A percentile compares a stretch with the other conserved stretches of the same genome.
phyloP scores from a whole-genome alignment of 1,140 invertebrate genomes.

The Nephila pilipes region DNA sequence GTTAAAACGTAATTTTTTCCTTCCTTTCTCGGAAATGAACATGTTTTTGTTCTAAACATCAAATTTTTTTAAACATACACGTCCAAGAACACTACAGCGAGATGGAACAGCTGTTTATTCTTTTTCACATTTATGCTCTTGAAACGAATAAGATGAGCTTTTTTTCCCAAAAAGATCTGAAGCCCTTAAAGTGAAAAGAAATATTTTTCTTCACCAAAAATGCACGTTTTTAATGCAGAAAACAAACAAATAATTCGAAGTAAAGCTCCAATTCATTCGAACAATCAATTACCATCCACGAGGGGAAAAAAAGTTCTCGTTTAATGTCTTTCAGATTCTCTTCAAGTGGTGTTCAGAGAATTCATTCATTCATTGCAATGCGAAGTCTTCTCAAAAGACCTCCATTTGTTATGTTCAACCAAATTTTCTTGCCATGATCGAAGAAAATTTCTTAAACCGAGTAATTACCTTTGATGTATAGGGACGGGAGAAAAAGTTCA shows the following conservation, averaged over 20 bases:
- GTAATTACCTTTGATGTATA: constrained; percentile 66
- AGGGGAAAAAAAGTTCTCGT: constrained; percentile 27
- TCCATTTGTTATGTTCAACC: constrained; percentile 25
- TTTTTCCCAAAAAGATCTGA: not conserved
- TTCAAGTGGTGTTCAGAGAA: not conserved
- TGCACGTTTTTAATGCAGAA: not conserved
- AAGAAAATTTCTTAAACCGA: constrained; percentile 16
- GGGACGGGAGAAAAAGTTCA: not conserved
- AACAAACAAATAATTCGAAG: not conserved
- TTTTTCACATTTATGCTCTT: not conserved
- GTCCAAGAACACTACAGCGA: too few species aligned
- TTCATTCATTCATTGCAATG: not conserved
- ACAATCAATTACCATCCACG: constrained; percentile 32
- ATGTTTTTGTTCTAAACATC: too few species aligned
- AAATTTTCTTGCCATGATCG: constrained; percentile 23
- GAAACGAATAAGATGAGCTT: not conserved
- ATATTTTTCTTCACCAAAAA: not conserved
- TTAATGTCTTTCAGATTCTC: constrained; percentile 18
- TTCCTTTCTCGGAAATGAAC: too few species aligned
- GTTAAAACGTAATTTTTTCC: too few species aligned
- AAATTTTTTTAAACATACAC: too few species aligned
- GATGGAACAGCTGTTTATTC: too few species aligned
- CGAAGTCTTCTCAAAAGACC: not conserved
- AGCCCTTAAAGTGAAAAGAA: not conserved
- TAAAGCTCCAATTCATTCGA: not conserved